These are phyloP conservation scores for Agrochola lota DNA, from an alignment of 2,888 invertebrate genomes.

Conservation along the genomic window DNA sequence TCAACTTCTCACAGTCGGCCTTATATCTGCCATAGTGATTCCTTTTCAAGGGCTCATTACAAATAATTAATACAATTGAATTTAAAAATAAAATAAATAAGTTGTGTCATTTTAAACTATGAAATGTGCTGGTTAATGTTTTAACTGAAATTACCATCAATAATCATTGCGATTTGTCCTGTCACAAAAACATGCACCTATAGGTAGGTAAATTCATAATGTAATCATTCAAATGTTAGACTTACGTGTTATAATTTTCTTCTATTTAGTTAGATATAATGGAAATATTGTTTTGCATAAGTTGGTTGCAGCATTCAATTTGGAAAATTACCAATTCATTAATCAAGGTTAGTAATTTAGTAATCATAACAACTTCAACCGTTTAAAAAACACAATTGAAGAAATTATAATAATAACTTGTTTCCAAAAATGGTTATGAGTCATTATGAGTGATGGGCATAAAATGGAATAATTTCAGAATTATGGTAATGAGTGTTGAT, in stretches of 20 bases:
- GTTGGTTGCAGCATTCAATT: background rate
- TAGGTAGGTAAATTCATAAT: background rate
- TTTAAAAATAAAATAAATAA: background rate
- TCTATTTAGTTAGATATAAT: background rate
- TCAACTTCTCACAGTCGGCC: too few relatives aligned
- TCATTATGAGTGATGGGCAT: background rate
- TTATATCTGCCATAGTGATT: too few relatives aligned
- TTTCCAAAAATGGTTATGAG: background rate
- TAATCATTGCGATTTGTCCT: background rate
- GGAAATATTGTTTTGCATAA: background rate
- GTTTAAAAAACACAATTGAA: too few relatives aligned
- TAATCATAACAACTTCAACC: background rate
- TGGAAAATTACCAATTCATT: background rate
- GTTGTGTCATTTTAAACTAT: background rate
- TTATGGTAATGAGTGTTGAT: background rate
- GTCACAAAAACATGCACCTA: background rate
- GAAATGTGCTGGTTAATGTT: background rate
- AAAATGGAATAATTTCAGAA: background rate
- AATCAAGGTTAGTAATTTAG: background rate
- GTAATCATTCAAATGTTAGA: background rate
- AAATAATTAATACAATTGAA: too few relatives aligned
- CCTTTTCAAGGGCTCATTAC: too few relatives aligned
- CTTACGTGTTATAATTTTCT: constrained; percentile 5
- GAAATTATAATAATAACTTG: background rate
- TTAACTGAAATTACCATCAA: background rate